A percentile compares a stretch with the other conserved stretches of the same genome.
phyloP scores from a whole-genome alignment of 2,113 vertebrate species.

The Ageneiosus marmoratus region DNA sequence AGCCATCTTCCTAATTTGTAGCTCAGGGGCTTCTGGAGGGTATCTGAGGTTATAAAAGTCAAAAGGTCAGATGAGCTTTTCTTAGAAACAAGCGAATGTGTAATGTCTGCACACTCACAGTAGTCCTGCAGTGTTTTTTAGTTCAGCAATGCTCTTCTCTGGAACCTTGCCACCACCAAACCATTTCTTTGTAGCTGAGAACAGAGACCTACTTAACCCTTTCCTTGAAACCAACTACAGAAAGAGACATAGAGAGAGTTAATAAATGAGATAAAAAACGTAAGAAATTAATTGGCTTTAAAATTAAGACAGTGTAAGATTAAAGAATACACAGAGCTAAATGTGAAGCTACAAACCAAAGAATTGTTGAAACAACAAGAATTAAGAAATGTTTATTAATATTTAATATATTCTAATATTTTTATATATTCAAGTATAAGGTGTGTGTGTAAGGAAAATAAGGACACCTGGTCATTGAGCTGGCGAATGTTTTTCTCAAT shows the following conservation, averaged over 20 bases:
- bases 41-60: slow-evolving; percentile 75
- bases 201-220: slow-evolving; percentile 91
- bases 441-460: background rate
- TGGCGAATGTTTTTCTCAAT: slow-evolving; percentile 96
- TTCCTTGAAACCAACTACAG: slow-evolving; percentile 91
- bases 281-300: background rate
- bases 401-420: background rate
- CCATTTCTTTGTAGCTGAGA: slow-evolving; percentile 98
- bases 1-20: slow-evolving; percentile 98
- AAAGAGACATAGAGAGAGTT: background rate
- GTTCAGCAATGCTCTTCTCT: slow-evolving; percentile 90
- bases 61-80: background rate
- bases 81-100: background rate
- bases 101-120: slow-evolving; percentile 78
- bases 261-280: background rate
- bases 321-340: background rate
- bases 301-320: background rate
- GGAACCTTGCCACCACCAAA: slow-evolving; percentile 95
- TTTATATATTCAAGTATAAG: background rate
- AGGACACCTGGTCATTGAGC: slow-evolving; percentile 93
- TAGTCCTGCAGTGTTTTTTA: slow-evolving; percentile 89
- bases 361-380: background rate
- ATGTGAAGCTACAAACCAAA: background rate
- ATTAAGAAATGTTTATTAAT: no score
- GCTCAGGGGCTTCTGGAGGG: slow-evolving; percentile 94